Conservation (phyloP, 2,797 vertebrate genomes). For the Bovichtus variegatus region DNA sequence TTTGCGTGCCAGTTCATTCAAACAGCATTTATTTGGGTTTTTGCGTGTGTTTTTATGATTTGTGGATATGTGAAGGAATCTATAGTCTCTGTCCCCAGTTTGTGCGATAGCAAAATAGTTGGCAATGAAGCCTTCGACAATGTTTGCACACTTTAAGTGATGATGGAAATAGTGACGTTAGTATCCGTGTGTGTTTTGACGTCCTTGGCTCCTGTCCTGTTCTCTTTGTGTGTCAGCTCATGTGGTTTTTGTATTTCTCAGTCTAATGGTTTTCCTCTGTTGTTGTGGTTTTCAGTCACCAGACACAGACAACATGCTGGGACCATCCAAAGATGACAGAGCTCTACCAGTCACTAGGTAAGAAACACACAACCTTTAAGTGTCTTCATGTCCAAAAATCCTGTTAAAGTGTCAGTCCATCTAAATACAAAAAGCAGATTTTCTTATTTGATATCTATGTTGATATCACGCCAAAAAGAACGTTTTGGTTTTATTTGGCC, state of each 20-base stretch:
- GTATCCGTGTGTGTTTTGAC: not conserved
- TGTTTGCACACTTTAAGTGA: constrained; percentile 5
- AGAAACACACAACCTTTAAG: constrained; percentile 93
- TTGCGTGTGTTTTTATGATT: constrained; percentile 18
- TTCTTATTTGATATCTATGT: not conserved
- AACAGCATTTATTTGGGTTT: not conserved
- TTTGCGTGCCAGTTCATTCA: constrained; percentile 3
- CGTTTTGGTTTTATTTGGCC: not conserved
- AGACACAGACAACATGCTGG: constrained; percentile 99
- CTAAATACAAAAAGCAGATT: not conserved
- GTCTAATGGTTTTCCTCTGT: constrained; percentile 31
- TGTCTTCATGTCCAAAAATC: not conserved
- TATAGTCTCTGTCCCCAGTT: constrained; percentile 21
- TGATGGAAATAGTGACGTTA: constrained; percentile 1
- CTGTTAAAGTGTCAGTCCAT: not conserved
- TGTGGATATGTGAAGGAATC: constrained; percentile 8
- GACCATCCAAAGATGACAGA: constrained; percentile 99
- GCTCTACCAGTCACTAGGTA: constrained; percentile 95
- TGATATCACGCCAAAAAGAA: not conserved
- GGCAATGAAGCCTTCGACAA: not conserved
- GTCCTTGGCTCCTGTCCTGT: not conserved
- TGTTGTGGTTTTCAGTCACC: constrained; percentile 88
- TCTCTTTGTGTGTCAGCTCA: constrained; percentile 6
- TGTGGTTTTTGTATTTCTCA: constrained; percentile 1
- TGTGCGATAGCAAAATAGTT: not conserved